Percentiles rank a stretch among this genome's conserved stretches.
These are phyloP conservation scores for Tonatia bakeri DNA, from an alignment of 2,113 vertebrate genomes.

Conservation along the genomic window DNA sequence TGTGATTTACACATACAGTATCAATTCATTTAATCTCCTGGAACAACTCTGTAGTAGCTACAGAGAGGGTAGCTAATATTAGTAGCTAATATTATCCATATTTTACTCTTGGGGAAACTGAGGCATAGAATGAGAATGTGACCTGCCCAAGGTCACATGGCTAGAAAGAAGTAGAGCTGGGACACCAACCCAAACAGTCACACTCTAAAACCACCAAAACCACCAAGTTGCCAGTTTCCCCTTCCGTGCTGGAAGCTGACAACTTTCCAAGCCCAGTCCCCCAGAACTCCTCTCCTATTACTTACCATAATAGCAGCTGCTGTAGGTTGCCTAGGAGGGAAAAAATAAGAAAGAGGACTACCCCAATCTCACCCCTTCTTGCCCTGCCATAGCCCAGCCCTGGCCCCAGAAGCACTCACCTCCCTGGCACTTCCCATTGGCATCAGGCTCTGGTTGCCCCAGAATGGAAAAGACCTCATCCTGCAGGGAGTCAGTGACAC, in stretches of 20 bases:
- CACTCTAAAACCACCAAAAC: neutral
- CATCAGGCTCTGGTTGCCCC: slow-evolving; percentile 81
- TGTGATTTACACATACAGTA: neutral
- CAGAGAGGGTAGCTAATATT: too few relatives aligned
- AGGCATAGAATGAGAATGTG: neutral
- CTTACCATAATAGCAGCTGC: slow-evolving; percentile 91
- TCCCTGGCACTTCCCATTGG: slow-evolving; percentile 83
- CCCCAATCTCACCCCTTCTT: neutral
- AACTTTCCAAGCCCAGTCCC: neutral
- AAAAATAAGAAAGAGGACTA: slow-evolving; percentile 76
- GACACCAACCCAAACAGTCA: neutral
- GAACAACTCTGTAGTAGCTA: neutral
- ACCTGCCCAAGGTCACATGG: neutral
- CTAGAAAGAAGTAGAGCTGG: neutral
- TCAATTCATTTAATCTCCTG: neutral
- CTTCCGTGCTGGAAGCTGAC: neutral
- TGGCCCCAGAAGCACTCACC: slow-evolving; percentile 80
- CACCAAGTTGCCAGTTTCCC: neutral
- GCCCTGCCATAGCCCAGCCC: neutral
- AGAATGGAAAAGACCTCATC: slow-evolving; percentile 87
- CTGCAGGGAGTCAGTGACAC: slow-evolving; percentile 85
- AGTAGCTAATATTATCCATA: neutral
- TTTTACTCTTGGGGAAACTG: neutral
- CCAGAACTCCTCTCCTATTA: neutral
- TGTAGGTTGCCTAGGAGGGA: slow-evolving; percentile 87